A percentile compares a stretch with the other conserved stretches of the same genome.
These are phyloP conservation scores for Morone saxatilis DNA, from an alignment of 2,113 vertebrate genomes.

Conservation along the genomic window DNA sequence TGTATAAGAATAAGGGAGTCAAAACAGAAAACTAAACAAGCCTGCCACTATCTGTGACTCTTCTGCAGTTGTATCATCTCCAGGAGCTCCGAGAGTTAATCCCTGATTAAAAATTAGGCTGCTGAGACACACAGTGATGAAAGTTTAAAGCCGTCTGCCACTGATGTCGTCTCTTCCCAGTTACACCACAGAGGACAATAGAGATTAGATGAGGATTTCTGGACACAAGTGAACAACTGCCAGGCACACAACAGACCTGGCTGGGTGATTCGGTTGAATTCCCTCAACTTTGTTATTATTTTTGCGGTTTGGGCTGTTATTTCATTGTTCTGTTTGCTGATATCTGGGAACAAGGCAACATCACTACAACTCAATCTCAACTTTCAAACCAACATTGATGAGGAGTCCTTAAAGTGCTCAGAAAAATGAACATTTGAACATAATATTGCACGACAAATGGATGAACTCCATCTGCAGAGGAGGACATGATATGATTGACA, in stretches of 20 bases:
- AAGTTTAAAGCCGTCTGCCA: conserved; percentile 7
- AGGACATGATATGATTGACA: neutral
- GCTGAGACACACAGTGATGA: conserved; percentile 23
- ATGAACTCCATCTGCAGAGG: neutral
- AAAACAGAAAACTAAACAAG: neutral
- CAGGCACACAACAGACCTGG: neutral
- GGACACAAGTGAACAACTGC: neutral
- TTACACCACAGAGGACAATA: conserved; percentile 30
- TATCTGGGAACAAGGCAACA: neutral
- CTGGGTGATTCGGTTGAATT: neutral
- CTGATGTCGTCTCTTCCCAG: conserved; percentile 9
- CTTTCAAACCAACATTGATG: neutral
- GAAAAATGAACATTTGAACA: neutral
- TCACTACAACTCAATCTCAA: neutral
- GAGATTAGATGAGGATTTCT: conserved; percentile 31
- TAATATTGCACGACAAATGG: neutral
- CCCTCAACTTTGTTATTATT: neutral
- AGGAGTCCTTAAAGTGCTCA: neutral
- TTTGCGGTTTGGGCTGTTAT: neutral
- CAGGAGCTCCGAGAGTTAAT: conserved; percentile 11
- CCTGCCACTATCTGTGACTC: neutral
- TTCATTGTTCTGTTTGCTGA: neutral
- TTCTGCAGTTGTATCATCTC: neutral
- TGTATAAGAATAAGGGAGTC: neutral
- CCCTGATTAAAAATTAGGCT: conserved; percentile 24